These are phyloP conservation scores for Odontocolon sp. DNA, from an alignment of 2,888 invertebrate species.

Conservation along the genomic window DNA sequence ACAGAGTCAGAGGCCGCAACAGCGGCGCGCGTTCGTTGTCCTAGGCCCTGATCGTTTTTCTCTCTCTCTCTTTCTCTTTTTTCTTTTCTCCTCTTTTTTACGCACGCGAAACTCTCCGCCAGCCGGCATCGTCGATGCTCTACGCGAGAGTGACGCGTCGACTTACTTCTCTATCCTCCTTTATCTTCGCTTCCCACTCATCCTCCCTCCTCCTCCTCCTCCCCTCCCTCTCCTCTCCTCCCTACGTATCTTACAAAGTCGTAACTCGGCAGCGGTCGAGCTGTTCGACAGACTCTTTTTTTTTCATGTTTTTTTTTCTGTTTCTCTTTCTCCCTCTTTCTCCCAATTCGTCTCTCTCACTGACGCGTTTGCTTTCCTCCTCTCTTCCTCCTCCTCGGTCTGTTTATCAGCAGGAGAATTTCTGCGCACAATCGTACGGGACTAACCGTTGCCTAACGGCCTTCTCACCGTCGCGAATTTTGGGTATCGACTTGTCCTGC, in stretches of 20 bases:
- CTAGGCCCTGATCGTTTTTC: constrained; percentile 54
- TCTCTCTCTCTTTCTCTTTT: background rate
- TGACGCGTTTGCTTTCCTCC: background rate
- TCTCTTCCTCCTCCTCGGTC: background rate
- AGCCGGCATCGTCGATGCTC: background rate
- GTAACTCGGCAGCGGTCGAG: background rate
- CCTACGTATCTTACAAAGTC: background rate
- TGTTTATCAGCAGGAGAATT: constrained; percentile 25
- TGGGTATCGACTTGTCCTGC: constrained; percentile 17
- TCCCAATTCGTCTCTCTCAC: background rate
- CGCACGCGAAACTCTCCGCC: constrained; percentile 41
- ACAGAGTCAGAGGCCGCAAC: constrained; percentile 6
- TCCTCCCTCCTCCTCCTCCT: background rate
- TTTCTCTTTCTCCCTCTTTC: background rate
- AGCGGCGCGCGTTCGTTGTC: constrained; percentile 56
- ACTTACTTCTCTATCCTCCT: background rate
- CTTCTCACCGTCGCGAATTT: constrained; percentile 34
- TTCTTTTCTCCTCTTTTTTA: constrained; percentile 27
- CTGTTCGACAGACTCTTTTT: constrained; percentile 1
- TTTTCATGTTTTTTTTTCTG: background rate
- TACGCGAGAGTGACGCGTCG: background rate
- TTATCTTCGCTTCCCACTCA: background rate
- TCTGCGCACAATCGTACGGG: constrained; percentile 9
- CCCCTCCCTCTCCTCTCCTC: background rate
- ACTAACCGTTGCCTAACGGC: constrained; percentile 46